phyloP scores from a whole-genome alignment of 1,140 invertebrate genomes.

The Caenorhabditis inopinata region DNA sequence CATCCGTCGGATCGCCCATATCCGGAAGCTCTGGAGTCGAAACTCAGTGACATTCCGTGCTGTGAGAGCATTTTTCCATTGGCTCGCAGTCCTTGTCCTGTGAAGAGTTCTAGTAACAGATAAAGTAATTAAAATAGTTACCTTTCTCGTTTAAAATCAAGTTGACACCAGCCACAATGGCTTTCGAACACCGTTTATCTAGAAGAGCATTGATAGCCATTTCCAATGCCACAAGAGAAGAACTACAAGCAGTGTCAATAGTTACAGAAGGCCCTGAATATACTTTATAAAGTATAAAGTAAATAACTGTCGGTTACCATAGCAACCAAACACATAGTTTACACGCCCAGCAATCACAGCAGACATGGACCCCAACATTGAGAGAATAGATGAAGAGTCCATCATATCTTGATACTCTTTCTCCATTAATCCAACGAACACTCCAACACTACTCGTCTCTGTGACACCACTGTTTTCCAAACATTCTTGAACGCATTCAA shows the following conservation, averaged over 20 bases:
- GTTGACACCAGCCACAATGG: constrained; percentile 73
- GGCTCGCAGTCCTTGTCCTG: constrained; percentile 81
- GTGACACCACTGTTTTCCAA: constrained; percentile 33
- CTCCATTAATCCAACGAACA: constrained; percentile 48
- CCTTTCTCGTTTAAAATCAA: constrained; percentile 80
- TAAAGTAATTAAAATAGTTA: no score
- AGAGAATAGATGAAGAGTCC: constrained; percentile 36
- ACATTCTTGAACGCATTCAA: constrained; percentile 49
- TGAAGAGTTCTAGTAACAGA: no score
- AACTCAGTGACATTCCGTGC: constrained; percentile 86
- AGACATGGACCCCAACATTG: constrained; percentile 46
- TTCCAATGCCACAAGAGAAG: constrained; percentile 59
- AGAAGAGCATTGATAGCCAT: constrained; percentile 58
- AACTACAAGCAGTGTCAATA: constrained; percentile 64
- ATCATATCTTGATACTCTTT: constrained; percentile 48
- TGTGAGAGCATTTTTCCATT: constrained; percentile 82
- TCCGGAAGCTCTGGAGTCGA: constrained; percentile 76
- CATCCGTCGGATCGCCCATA: constrained; percentile 62
- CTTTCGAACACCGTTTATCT: constrained; percentile 53
- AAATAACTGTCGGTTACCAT: background rate
- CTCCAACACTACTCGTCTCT: constrained; percentile 25
- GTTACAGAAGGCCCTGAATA: constrained; percentile 44
- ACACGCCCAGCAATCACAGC: constrained; percentile 42
- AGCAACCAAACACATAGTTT: constrained; percentile 44
- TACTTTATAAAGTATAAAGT: no score